These are phyloP conservation scores for Uromys caudimaculatus DNA, from an alignment of 2,797 vertebrate species.

Conservation along the genomic window DNA sequence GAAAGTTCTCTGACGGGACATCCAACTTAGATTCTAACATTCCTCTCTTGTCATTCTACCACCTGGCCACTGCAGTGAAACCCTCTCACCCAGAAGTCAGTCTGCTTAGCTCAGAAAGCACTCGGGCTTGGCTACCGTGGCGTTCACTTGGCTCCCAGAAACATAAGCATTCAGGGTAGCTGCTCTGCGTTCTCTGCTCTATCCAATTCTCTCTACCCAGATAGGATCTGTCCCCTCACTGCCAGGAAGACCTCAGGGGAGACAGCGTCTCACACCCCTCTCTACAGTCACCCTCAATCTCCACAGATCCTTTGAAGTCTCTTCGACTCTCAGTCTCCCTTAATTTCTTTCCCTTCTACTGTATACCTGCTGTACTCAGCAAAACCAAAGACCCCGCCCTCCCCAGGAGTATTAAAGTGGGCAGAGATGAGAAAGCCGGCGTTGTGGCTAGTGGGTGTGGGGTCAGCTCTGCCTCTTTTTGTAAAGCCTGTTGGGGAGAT, in stretches of 20 bases:
- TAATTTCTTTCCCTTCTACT: neutral
- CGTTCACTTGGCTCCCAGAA: neutral
- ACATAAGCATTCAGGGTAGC: neutral
- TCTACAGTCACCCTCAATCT: neutral
- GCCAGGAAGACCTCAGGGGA: neutral
- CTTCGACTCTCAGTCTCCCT: neutral
- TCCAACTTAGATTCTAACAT: neutral
- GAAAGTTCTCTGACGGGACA: neutral
- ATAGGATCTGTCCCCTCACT: neutral
- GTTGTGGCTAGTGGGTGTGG: neutral
- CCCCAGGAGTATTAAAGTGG: neutral
- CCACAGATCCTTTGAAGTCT: neutral
- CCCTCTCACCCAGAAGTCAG: constrained; percentile 3
- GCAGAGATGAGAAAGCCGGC: neutral
- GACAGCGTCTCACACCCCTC: neutral
- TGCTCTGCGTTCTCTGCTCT: neutral
- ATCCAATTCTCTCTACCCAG: neutral
- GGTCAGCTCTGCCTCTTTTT: neutral
- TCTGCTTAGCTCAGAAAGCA: neutral
- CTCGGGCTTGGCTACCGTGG: neutral
- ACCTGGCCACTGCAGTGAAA: neutral
- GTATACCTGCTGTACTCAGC: neutral
- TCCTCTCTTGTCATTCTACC: neutral
- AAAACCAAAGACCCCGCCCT: neutral
- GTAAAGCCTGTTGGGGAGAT: neutral